Evolutionary conservation across 2,113 vertebrate species (phyloP), one percentile per base, ranked within the genome.

Genomic region (Octodon degus): DNA sequence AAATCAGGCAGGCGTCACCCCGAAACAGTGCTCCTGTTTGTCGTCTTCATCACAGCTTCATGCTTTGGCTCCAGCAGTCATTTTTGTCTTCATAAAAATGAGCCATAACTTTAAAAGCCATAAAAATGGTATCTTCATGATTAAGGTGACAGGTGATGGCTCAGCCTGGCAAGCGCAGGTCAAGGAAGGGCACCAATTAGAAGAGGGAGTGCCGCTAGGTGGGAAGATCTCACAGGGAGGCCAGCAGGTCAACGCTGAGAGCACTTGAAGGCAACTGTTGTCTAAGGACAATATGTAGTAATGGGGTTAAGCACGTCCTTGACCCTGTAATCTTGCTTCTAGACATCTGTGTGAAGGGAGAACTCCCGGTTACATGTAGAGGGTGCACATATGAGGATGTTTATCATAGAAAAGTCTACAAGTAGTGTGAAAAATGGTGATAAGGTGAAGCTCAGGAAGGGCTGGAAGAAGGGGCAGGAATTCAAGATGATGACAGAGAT

Each of bases 1-100:
- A 58, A 58, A 16, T 58, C 27, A 63, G 77, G 19, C n/a, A 82
- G 27, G 62, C 24, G 25, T 47, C 47, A 34, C 9, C 10, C 34
- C 10, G 0, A 43, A 47, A 17, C 10, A 27, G 2, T 58, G 86
- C 70, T 79, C 50, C 40, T 84, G 25, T 20, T 91, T 50, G 30
- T 63, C 65, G 85, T 92, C 27, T 88, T 93, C 34, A 70, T 86
- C 12, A 24, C 22, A 32, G 6, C 5, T 10, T 85, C 27, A 20
- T 83, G 95, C 47, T 74, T 37, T 80, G 93, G 47, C 32, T 89
- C 67, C 55, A 40, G 7, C 82, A 53, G 22, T 84, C 55, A 72
- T 40, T 77, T 93, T 40, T 43, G 32, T 86, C 82, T 95, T 92
- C 60, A 22, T 47, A n/a, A 90, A 88, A 86, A 93, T 34, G 62